phyloP scores from a whole-genome alignment of 2,888 invertebrate genomes.

The Tetropium fuscum region DNA sequence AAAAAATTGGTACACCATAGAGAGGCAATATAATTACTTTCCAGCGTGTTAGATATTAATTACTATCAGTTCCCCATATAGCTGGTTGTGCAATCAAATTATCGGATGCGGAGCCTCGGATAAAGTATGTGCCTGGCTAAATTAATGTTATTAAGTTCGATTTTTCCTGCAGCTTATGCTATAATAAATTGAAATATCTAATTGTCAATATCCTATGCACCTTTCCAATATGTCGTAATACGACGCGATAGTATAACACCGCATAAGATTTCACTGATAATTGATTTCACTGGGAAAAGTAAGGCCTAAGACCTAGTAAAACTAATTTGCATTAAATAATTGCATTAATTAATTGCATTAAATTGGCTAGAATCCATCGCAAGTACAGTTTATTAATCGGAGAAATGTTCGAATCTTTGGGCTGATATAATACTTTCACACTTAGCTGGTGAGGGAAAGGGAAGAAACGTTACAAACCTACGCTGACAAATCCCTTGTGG shows the following conservation, averaged over 20 bases:
- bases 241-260: no score
- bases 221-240: no score
- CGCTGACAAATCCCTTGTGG: no score
- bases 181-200: slow-evolving; percentile 1
- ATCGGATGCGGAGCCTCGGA: not conserved
- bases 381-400: no score
- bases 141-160: slow-evolving; percentile 13
- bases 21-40: slow-evolving; percentile 1
- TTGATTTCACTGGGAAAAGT: no score
- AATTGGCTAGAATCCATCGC: no score
- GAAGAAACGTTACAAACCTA: no score
- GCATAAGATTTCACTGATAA: not conserved
- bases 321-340: not conserved
- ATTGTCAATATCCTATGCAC: slow-evolving; percentile 7
- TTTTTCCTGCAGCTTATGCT: not conserved
- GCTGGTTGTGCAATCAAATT: slow-evolving; percentile 6
- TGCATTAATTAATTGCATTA: no score
- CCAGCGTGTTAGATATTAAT: not conserved
- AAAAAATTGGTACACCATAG: no score
- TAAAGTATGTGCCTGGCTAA: not conserved
- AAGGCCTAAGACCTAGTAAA: not conserved
- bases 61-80: not conserved
- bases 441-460: no score
- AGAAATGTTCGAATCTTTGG: no score
- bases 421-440: no score